Base-by-base conservation (phyloP, 2,797 vertebrate genomes). In the Eutrigla gurnardus region DNA sequence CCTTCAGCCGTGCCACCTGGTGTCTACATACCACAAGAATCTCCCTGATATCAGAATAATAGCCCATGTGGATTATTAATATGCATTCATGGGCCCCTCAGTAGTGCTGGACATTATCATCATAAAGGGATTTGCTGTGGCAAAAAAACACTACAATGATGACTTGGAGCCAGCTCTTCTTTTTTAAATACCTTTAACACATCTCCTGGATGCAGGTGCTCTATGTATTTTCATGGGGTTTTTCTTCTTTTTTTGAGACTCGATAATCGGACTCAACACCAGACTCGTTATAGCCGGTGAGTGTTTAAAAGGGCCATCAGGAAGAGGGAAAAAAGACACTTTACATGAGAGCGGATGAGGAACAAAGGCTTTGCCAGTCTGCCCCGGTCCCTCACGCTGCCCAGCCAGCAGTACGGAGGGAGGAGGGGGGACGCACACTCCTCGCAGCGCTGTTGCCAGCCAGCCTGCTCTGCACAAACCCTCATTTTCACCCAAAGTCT, bases 361-460 rank as follows among this genome's bases (percentile, higher is more conserved):
- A 94, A 95, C 93, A 94, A 94, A 94, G 93, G 88, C 88, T 89
- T 57, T 84, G 85, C 87, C 91, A 85, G 87, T 77, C 71, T 86
- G 88, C 89, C 80, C 72, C 67, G 89, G 88, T 89, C 82, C 84
- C 87, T 89, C 80, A 60, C 39, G 84, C 88, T 89, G 87, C 88
- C 83, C 80, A 78, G 81, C 78, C 83, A 91, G 89, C 86, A 89
- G 86, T 86, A 62, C 89, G 82, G 65, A 78, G 62, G 64, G 63
- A 52, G 63, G 79, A 68, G 62, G 40, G 66, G 68, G 64, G 67
- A 76, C 36, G 60, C 77, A 65, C 68, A 67, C 75, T 88, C 81
- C 75, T 88, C 81, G 36, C 67, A 79, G 78, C 59, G 64, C 52
- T 81, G 86, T 80, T 86, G 65, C 86, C 87, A 89, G 68, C 75